Conservation (phyloP, 2,888 invertebrate species). For the Dastarcus helophoroides region DNA sequence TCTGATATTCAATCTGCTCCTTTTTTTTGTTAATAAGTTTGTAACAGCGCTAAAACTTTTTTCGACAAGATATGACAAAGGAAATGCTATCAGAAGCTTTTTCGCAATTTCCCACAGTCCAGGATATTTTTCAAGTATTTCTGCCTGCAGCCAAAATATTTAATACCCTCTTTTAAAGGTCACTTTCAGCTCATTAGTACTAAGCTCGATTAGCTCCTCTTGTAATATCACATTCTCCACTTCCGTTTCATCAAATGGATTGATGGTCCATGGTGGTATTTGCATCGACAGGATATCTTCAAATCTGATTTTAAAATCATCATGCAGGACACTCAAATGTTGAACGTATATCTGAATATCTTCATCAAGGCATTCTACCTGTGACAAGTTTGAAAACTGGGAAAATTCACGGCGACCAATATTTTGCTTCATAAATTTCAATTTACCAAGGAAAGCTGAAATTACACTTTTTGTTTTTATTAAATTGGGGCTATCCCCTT, state of each 20-base stretch:
- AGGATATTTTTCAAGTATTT: constrained; percentile 5
- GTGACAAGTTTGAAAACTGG: constrained; percentile 7
- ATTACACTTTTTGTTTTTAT: no score
- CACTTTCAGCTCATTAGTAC: constrained; percentile 8
- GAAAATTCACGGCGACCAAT: no score
- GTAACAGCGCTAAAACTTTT: constrained; percentile 6
- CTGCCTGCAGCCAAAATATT: constrained; percentile 5
- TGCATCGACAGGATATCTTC: constrained; percentile 6
- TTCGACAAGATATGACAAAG: constrained; percentile 4
- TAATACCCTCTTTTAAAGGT: constrained; percentile 4
- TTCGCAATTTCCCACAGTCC: constrained; percentile 5
- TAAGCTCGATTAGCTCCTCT: constrained; percentile 10
- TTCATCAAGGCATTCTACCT: constrained; percentile 2
- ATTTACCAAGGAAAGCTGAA: no score
- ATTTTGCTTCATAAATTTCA: no score
- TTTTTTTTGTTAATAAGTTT: constrained; percentile 6
- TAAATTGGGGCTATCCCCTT: no score
- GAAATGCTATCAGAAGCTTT: constrained; percentile 7
- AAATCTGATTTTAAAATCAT: constrained; percentile 3
- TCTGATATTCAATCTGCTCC: constrained; percentile 6
- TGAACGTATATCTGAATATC: constrained; percentile 4
- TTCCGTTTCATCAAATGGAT: constrained; percentile 8
- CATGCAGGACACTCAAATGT: constrained; percentile 1
- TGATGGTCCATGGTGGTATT: constrained; percentile 7
- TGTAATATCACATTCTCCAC: constrained; percentile 9